Conservation (phyloP, 2,888 invertebrate species). For the Melanophora roralis region DNA sequence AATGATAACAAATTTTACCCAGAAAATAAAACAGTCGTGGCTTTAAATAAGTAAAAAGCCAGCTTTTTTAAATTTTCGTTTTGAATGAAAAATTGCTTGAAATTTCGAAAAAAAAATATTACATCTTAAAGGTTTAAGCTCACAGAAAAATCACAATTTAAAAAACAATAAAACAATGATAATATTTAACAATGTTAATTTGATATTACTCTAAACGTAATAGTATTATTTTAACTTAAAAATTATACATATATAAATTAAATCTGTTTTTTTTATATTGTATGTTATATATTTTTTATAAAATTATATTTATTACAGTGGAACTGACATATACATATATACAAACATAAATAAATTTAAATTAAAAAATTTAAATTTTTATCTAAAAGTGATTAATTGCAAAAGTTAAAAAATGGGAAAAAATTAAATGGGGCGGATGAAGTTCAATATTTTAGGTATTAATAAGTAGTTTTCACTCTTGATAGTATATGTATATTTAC, state of each 20-base stretch:
- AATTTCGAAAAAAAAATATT: neutral
- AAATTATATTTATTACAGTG: neutral
- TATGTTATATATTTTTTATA: neutral
- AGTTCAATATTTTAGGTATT: neutral
- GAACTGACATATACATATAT: neutral
- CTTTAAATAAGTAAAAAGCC: no score
- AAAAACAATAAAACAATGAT: constrained; percentile 3
- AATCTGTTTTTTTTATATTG: neutral
- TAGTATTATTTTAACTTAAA: no score
- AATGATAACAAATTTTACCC: no score
- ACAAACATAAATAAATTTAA: neutral
- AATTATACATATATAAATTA: no score
- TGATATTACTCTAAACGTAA: neutral
- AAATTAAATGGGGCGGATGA: neutral
- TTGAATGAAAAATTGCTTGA: constrained; percentile 7
- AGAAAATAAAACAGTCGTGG: no score
- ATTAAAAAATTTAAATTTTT: no score
- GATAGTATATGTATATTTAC: no score
- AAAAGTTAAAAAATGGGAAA: constrained; percentile 16
- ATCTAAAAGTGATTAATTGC: constrained; percentile 11
- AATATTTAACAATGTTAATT: neutral
- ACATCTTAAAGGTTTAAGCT: neutral
- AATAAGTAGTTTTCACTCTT: no score
- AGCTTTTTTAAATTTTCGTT: no score
- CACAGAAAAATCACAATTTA: constrained; percentile 17